phyloP scores from a whole-genome alignment of 2,797 vertebrate species.

The Clamator glandarius region DNA sequence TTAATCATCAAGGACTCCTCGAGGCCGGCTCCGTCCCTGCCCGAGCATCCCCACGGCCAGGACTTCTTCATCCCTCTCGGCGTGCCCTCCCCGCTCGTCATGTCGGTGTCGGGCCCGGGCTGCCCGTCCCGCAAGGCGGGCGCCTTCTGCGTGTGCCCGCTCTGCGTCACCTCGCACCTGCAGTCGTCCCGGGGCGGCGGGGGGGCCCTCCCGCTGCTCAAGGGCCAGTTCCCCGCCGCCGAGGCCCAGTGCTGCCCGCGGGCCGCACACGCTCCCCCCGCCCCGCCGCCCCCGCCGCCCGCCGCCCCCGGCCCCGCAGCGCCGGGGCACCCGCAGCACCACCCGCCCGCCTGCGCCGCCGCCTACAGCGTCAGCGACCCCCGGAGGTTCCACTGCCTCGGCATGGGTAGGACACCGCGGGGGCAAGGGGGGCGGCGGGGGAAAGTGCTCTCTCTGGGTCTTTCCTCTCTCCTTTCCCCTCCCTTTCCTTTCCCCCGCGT shows the following conservation, averaged over 20 bases:
- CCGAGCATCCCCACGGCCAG: constrained; percentile 83
- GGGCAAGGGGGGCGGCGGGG: neutral
- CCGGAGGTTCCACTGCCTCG: constrained; percentile 94
- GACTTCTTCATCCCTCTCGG: constrained; percentile 95
- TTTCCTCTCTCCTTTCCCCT: neutral
- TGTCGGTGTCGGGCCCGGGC: constrained; percentile 88
- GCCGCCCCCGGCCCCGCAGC: constrained; percentile 68
- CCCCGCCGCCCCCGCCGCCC: constrained; percentile 79
- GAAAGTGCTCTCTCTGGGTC: neutral
- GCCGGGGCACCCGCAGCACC: constrained; percentile 83
- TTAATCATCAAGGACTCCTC: constrained; percentile 96
- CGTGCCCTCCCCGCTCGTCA: constrained; percentile 90
- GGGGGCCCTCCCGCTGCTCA: constrained; percentile 84
- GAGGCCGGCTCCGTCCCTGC: constrained; percentile 81
- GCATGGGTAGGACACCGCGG: constrained; percentile 86
- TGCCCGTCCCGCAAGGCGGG: constrained; percentile 94
- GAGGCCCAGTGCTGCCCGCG: constrained; percentile 90
- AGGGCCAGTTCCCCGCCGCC: constrained; percentile 85
- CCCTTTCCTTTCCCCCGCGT: neutral
- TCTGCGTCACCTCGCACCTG: constrained; percentile 96
- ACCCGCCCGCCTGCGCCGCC: constrained; percentile 84
- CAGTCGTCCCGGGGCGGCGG: constrained; percentile 82
- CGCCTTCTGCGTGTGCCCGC: constrained; percentile 93
- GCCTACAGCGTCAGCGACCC: constrained; percentile 95
- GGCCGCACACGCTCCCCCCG: constrained; percentile 79